Conservation (phyloP, 64 coral and sea anemone genomes). For the Pocillopora verrucosa region DNA sequence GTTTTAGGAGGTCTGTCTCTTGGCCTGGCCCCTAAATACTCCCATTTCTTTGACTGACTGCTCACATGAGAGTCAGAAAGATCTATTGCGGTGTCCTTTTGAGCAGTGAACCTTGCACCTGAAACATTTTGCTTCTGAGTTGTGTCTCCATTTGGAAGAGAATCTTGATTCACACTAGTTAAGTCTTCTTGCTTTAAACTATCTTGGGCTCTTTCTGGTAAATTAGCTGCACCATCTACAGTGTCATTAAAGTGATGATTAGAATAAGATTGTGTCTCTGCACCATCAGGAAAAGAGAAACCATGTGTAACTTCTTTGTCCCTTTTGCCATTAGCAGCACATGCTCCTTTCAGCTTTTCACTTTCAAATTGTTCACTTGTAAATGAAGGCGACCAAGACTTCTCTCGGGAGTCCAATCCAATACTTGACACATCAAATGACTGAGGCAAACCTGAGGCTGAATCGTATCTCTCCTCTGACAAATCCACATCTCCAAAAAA, state of each 20-base stretch:
- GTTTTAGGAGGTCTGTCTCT: background rate
- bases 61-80: background rate
- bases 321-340: no score
- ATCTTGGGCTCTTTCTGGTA: background rate
- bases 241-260: background rate
- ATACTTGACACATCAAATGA: no score
- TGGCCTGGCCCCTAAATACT: conserved; percentile 11
- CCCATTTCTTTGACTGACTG: background rate
- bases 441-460: no score
- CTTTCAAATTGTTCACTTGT: no score
- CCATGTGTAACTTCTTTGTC: no score
- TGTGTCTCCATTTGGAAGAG: background rate
- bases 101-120: background rate
- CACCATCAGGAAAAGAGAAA: background rate
- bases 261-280: background rate
- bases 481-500: no score
- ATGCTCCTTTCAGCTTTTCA: no score
- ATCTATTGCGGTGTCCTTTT: background rate
- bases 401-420: no score
- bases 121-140: no score
- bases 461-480: no score
- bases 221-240: background rate
- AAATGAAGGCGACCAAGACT: no score
- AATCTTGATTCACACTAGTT: background rate
- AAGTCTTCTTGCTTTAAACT: background rate